phyloP scores from a whole-genome alignment of 2,797 vertebrate genomes.

The Cyclura pinguis region DNA sequence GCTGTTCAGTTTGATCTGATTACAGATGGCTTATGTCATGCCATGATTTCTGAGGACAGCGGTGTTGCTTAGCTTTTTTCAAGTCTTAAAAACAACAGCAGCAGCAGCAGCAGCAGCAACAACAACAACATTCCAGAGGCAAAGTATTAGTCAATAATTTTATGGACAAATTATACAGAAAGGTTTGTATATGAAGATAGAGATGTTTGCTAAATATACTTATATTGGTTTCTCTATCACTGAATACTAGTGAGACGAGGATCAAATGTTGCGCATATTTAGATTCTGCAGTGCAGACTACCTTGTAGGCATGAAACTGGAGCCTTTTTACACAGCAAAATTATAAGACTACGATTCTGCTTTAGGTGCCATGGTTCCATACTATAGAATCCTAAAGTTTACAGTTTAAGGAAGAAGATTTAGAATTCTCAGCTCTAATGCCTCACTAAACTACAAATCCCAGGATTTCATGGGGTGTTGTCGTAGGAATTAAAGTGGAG shows the following conservation, averaged over 20 bases:
- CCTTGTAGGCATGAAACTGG: not conserved
- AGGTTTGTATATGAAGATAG: not conserved
- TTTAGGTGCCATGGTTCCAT: too few relatives aligned
- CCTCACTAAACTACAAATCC: too few relatives aligned
- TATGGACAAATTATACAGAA: not conserved
- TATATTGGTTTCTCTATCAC: not conserved
- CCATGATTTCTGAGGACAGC: not conserved
- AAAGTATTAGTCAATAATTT: not conserved
- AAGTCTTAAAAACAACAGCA: not conserved
- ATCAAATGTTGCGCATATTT: not conserved
- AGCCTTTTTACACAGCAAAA: not conserved
- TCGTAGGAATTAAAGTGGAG: too few relatives aligned
- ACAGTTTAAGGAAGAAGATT: too few relatives aligned
- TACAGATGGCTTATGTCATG: not conserved
- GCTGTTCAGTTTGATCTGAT: not conserved
- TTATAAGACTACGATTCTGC: too few relatives aligned
- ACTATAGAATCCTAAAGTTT: too few relatives aligned
- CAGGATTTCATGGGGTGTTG: too few relatives aligned
- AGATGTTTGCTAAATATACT: not conserved
- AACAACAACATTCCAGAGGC: not conserved
- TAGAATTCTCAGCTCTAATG: too few relatives aligned
- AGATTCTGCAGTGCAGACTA: not conserved
- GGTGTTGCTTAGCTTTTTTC: conserved; percentile 24
- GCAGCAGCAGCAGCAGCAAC: too few relatives aligned
- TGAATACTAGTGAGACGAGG: not conserved